Evolutionary conservation across 53 echinoderm and acorn worm species (phyloP).

Genomic region (Luidia sarsii): DNA sequence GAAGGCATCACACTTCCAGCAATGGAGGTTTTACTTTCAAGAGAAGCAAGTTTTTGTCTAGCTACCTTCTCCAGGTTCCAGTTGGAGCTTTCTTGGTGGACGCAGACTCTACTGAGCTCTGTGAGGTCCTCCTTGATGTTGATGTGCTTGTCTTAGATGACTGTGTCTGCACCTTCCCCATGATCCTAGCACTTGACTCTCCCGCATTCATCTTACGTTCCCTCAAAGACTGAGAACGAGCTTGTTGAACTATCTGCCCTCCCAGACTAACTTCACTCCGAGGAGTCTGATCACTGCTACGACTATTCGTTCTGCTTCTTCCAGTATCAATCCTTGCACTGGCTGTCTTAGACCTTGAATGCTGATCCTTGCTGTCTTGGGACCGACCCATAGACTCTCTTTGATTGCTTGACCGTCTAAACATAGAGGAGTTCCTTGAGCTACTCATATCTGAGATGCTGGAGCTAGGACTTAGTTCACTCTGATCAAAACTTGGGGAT

Average conservation of each 20-base stretch:
- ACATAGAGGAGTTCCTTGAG: constrained; percentile 53
- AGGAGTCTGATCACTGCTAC: constrained; percentile 30
- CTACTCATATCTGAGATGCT: constrained; percentile 95
- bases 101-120: constrained; percentile 57
- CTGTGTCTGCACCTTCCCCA: constrained; percentile 47
- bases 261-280: constrained; percentile 58
- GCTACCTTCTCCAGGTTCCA: constrained; percentile 64
- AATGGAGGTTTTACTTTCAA: not conserved
- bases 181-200: constrained; percentile 59
- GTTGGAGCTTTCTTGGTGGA: constrained; percentile 50
- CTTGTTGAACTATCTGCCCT: constrained; percentile 43
- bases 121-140: constrained; percentile 56
- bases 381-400: constrained; percentile 15
- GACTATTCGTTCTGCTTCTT: constrained; percentile 20
- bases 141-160: constrained; percentile 41
- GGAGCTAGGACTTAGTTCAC: constrained; percentile 93
- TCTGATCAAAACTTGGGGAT: constrained; percentile 65
- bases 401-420: not conserved
- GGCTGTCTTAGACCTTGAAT: constrained; percentile 32
- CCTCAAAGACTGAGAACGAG: constrained; percentile 69
- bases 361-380: constrained; percentile 41
- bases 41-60: not conserved
- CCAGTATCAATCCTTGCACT: constrained; percentile 44
- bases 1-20: too few relatives aligned
- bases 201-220: constrained; percentile 58